Percentiles rank a stretch among this genome's conserved stretches.
Conservation (phyloP, 2,113 vertebrate genomes). For the Nesospiza acunhae region DNA sequence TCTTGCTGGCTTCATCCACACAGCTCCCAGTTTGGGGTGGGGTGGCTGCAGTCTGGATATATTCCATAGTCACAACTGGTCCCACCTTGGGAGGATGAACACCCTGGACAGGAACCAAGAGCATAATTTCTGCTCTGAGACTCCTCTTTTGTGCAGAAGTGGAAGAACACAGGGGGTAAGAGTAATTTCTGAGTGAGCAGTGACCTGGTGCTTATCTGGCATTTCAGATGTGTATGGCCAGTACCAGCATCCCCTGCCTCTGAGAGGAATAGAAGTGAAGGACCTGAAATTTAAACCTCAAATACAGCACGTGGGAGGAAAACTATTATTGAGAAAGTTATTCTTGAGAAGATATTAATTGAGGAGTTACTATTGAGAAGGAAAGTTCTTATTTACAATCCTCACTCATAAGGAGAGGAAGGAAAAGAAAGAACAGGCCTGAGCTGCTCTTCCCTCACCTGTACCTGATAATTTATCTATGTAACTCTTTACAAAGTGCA, state of each 20-base stretch:
- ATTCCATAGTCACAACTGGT: background rate
- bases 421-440: background rate
- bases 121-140: background rate
- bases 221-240: background rate
- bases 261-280: rapidly evolving
- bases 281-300: background rate
- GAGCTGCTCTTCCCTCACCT: background rate
- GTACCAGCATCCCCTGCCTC: background rate
- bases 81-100: background rate
- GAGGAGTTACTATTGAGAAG: background rate
- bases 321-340: background rate
- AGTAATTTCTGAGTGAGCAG: background rate
- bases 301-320: background rate
- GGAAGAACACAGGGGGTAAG: background rate
- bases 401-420: background rate
- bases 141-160: background rate
- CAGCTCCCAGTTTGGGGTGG: background rate
- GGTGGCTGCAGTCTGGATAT: background rate
- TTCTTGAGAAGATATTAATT: background rate
- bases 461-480: background rate
- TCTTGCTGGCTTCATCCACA: background rate
- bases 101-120: background rate
- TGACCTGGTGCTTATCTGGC: background rate
- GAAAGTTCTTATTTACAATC: background rate
- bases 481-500: background rate